Percentiles rank a stretch among this genome's conserved stretches.
Conservation (phyloP, 2,888 invertebrate species). For the Keiferia lycopersicella region DNA sequence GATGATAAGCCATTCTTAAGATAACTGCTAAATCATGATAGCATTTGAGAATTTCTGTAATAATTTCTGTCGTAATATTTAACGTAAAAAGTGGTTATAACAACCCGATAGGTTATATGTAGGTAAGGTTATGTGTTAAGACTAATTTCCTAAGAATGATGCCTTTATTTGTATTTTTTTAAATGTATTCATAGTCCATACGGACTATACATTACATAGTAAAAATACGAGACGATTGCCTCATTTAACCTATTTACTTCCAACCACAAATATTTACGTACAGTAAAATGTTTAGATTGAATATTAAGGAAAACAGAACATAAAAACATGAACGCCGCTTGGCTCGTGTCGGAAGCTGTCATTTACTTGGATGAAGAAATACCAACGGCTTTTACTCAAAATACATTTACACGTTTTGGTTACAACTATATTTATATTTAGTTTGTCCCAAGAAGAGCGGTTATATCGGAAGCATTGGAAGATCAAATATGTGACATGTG, state of each 20-base stretch:
- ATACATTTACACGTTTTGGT: too few species aligned
- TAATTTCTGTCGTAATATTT: neutral
- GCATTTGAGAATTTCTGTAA: neutral
- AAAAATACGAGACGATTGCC: neutral
- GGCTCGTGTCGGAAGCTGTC: constrained; percentile 36
- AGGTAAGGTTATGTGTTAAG: too few species aligned
- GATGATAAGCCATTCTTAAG: neutral
- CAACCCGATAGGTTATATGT: too few species aligned
- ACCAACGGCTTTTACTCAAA: neutral
- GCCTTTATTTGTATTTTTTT: too few species aligned
- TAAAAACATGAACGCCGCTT: neutral
- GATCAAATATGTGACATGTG: too few species aligned
- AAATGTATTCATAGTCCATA: too few species aligned
- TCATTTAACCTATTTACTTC: constrained; percentile 5
- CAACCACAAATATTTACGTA: constrained; percentile 5
- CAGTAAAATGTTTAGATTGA: neutral
- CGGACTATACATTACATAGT: too few species aligned
- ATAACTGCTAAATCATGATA: neutral
- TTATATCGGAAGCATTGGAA: too few species aligned
- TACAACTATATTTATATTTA: too few species aligned
- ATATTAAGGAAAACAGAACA: constrained; percentile 12
- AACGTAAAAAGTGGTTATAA: too few species aligned
- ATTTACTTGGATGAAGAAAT: constrained; percentile 22
- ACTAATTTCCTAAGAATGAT: too few species aligned
- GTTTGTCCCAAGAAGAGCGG: too few species aligned